Percentiles rank a stretch among this genome's conserved stretches.
phyloP scores from a whole-genome alignment of 2,888 invertebrate species.

The Theodoxus fluviatilis region DNA sequence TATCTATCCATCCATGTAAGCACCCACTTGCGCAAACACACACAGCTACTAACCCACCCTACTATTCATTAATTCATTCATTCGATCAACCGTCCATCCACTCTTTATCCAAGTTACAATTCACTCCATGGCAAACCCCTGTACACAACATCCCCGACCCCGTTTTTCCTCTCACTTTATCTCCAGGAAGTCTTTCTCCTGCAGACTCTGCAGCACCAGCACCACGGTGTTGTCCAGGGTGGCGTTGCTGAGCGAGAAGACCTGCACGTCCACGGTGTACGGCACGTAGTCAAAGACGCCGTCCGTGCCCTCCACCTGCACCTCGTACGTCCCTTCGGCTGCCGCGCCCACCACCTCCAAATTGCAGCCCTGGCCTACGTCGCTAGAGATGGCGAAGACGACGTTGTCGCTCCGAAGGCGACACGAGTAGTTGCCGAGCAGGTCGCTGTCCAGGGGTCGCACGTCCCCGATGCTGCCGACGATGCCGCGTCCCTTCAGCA shows the following conservation, averaged over 20 bases:
- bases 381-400: slow-evolving; percentile 69
- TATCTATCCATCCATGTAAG: too few species aligned
- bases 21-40: too few species aligned
- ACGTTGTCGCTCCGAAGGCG: slow-evolving; percentile 64
- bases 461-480: slow-evolving; percentile 88
- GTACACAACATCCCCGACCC: too few species aligned
- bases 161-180: slow-evolving; percentile 78
- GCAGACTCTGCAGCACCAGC: slow-evolving; percentile 77
- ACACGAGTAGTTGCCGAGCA: slow-evolving; percentile 88
- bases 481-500: slow-evolving; percentile 70
- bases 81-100: too few species aligned
- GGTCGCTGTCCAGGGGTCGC: slow-evolving; percentile 89
- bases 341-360: slow-evolving; percentile 71
- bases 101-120: too few species aligned
- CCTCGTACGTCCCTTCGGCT: slow-evolving; percentile 64
- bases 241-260: slow-evolving; percentile 79
- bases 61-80: too few species aligned
- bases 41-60: too few species aligned
- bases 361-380: slow-evolving; percentile 81
- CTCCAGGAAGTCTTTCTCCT: slow-evolving; percentile 78
- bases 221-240: slow-evolving; percentile 86
- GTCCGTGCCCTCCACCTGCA: slow-evolving; percentile 87
- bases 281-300: slow-evolving; percentile 75
- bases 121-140: too few species aligned
- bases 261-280: slow-evolving; percentile 86